A percentile compares a stretch with the other conserved stretches of the same genome.
Evolutionary conservation across 1,140 invertebrate species (phyloP).

Genomic region (Anadara kagoshimensis): DNA sequence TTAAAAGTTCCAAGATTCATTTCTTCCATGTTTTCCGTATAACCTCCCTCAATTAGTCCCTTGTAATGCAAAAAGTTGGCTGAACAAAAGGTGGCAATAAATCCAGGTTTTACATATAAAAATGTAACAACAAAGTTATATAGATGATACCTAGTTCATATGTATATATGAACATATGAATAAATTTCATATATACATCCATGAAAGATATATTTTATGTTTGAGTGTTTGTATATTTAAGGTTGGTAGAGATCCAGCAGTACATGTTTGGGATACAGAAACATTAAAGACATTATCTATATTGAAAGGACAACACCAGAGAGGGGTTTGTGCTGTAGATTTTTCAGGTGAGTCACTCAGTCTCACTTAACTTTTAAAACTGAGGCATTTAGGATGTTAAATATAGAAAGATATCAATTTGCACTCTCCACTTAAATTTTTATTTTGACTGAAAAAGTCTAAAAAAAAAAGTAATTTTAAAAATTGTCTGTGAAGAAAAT

Average conservation of each 20-base stretch:
- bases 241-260: conserved; percentile 72
- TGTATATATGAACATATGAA: too few relatives aligned
- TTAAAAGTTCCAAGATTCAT: too few relatives aligned
- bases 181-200: too few relatives aligned
- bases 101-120: too few relatives aligned
- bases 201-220: too few relatives aligned
- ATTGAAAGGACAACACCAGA: conserved; percentile 73
- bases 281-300: conserved; percentile 72
- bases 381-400: not conserved
- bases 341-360: conserved; percentile 66
- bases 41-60: too few relatives aligned
- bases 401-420: too few relatives aligned
- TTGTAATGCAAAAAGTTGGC: too few relatives aligned
- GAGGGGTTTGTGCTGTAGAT: conserved; percentile 74
- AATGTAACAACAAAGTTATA: too few relatives aligned
- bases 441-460: not conserved
- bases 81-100: too few relatives aligned
- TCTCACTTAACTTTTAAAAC: not conserved
- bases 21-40: too few relatives aligned
- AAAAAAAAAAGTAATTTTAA: not conserved
- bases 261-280: conserved; percentile 73
- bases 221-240: conserved; percentile 25
- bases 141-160: too few relatives aligned
- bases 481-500: not conserved
- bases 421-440: not conserved